These are phyloP conservation scores for Apis florea DNA, from an alignment of 1,140 invertebrate genomes.

Conservation along the genomic window DNA sequence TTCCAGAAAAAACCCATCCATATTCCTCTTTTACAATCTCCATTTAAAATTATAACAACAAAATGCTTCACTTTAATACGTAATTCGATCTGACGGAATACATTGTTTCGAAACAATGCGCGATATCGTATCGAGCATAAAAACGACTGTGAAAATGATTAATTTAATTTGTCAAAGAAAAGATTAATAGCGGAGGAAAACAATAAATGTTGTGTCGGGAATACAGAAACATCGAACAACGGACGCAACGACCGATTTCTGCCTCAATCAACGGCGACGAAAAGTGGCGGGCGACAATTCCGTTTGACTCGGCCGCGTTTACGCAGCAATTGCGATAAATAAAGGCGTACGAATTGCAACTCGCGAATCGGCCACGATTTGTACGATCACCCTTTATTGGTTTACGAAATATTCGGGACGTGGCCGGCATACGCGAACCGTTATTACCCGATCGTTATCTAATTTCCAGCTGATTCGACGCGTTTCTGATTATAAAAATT, in stretches of 20 bases:
- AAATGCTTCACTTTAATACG: no score
- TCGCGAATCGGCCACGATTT: background rate
- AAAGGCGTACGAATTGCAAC: conserved; percentile 14
- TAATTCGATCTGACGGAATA: no score
- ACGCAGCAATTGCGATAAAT: conserved; percentile 35
- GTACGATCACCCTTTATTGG: conserved; percentile 23
- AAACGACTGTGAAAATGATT: no score
- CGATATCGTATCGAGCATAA: no score
- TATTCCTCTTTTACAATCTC: no score
- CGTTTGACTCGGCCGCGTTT: conserved; percentile 6
- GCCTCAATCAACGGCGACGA: background rate
- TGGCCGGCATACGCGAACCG: background rate
- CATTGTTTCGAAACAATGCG: no score
- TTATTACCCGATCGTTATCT: conserved; percentile 22
- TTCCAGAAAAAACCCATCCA: no score
- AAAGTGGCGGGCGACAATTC: background rate
- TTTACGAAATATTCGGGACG: conserved; percentile 21
- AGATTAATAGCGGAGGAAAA: no score
- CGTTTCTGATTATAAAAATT: conserved; percentile 24
- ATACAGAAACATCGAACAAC: no score
- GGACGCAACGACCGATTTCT: background rate
- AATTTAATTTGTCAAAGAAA: no score
- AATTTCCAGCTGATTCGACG: background rate
- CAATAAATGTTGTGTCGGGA: no score
- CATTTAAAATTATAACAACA: no score